Evolutionary conservation across 2,888 invertebrate genomes (phyloP), one percentile per base, ranked within the genome.

Genomic region (Serrognathus titanus): DNA sequence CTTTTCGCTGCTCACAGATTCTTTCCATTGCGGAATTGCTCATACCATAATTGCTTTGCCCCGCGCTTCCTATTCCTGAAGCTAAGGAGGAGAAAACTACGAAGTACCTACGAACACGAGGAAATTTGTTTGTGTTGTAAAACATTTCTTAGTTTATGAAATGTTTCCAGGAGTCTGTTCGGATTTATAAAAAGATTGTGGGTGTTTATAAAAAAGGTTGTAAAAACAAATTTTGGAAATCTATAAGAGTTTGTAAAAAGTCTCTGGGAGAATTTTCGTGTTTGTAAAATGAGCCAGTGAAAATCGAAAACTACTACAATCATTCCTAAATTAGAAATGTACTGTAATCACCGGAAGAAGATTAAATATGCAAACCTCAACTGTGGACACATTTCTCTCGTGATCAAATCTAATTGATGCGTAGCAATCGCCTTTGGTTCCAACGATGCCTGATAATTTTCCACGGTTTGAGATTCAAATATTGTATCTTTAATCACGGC

Each of bases 1-100:
- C 77, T 68, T 80, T 80, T 62, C 93, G 83, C 69, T 80, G 78
- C 74, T 92, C 94, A 71, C 91, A 90, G 64, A 95, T 86, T 63
- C 92, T 83, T 75, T 95, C 94, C 92, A 94, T 92, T 3, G 89
- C 84, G 0, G 93, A 92, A 79, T 94, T 96, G 43, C 93, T 88
- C 81, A 90, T 88, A 31, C 93, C 95, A 73, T 95, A 95, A 79
- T 92, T 94, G 11, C 90, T 87, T 79, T 96, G 95, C 1, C 94
- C 94, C 4, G 89, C 88, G 75, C 95, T 95, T 65, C 96, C 96
- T 16, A 94, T 84, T 11, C 95, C 95, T 72, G 94, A 94, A 0
- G 91, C 89, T 4, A 95, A 91, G 13, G 94, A 94, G 0, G 95
- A 95, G 79, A 95, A 96, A 12, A 91, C 86, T 0, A 96, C 94